These are phyloP conservation scores for Magallana angulata DNA, from an alignment of 1,140 invertebrate genomes.

Conservation along the genomic window DNA sequence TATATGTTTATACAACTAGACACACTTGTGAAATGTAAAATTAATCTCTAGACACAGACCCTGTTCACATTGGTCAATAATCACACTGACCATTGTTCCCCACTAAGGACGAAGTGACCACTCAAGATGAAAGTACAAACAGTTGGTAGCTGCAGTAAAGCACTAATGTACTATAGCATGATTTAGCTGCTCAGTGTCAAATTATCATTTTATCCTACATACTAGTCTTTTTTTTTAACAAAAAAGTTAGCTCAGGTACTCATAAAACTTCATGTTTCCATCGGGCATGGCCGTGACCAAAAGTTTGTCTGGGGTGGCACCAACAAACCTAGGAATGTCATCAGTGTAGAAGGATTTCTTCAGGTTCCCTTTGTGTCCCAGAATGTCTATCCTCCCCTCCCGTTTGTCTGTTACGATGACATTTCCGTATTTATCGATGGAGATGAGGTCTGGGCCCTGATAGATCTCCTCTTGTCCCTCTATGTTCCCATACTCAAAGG, in stretches of 20 bases:
- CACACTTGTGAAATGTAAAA: too few species aligned
- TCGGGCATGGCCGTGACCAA: slow-evolving; percentile 67
- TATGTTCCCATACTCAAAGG: slow-evolving; percentile 73
- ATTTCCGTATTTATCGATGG: slow-evolving; percentile 66
- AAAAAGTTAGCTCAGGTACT: slow-evolving; percentile 59
- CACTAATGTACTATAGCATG: too few species aligned
- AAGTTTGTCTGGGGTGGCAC: slow-evolving; percentile 66
- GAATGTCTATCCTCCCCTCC: slow-evolving; percentile 69
- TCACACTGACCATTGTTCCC: too few species aligned
- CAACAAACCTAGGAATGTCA: slow-evolving; percentile 68
- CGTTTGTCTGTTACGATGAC: slow-evolving; percentile 73
- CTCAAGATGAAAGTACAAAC: too few species aligned
- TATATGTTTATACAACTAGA: too few species aligned
- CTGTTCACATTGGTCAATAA: too few species aligned
- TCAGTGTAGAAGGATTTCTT: slow-evolving; percentile 68
- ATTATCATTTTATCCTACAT: background rate
- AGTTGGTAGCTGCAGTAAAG: too few species aligned
- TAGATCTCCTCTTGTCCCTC: slow-evolving; percentile 71
- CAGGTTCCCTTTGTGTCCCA: slow-evolving; percentile 67
- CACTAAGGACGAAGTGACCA: too few species aligned
- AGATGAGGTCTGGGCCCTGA: slow-evolving; percentile 70
- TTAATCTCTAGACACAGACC: too few species aligned
- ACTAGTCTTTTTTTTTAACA: background rate
- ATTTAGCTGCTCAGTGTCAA: background rate
- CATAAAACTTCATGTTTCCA: slow-evolving; percentile 69